phyloP scores from a whole-genome alignment of 2,113 vertebrate species.

The Lutjanus erythropterus region DNA sequence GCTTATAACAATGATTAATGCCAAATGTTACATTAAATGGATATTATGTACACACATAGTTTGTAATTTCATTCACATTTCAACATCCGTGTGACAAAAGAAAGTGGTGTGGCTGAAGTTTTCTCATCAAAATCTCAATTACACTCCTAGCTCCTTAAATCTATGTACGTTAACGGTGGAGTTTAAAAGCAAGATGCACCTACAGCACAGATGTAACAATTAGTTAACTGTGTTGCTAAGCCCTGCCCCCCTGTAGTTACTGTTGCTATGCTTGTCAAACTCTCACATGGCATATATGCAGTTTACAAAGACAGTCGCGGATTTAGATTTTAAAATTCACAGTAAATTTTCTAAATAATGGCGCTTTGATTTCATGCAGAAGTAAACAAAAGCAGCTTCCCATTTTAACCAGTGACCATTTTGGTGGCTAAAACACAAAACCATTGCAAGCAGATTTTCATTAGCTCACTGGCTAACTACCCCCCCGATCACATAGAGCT shows the following conservation, averaged over 20 bases:
- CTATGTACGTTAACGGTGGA: not conserved
- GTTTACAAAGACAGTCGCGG: not conserved
- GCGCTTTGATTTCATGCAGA: not conserved
- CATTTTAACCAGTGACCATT: not conserved
- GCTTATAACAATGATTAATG: slow-evolving; percentile 83
- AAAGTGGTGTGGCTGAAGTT: slow-evolving; percentile 43
- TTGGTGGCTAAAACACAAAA: not conserved
- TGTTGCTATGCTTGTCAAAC: not conserved
- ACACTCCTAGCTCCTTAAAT: slow-evolving; percentile 31
- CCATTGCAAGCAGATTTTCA: not conserved
- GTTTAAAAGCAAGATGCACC: not conserved
- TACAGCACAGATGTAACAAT: not conserved
- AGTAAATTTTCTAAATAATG: not conserved
- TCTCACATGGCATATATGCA: not conserved
- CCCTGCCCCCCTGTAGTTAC: not conserved
- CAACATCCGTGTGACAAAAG: slow-evolving; percentile 62
- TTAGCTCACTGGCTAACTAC: not conserved
- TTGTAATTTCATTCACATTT: slow-evolving; percentile 75
- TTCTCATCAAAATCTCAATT: slow-evolving; percentile 27
- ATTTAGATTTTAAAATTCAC: not conserved
- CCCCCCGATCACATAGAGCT: no score
- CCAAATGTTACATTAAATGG: slow-evolving; percentile 67
- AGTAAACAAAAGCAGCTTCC: not conserved
- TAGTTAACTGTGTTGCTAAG: not conserved
- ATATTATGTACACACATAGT: slow-evolving; percentile 67